phyloP scores from a whole-genome alignment of 92 coral and sea anemone species.

The Scolanthus callimorphus region DNA sequence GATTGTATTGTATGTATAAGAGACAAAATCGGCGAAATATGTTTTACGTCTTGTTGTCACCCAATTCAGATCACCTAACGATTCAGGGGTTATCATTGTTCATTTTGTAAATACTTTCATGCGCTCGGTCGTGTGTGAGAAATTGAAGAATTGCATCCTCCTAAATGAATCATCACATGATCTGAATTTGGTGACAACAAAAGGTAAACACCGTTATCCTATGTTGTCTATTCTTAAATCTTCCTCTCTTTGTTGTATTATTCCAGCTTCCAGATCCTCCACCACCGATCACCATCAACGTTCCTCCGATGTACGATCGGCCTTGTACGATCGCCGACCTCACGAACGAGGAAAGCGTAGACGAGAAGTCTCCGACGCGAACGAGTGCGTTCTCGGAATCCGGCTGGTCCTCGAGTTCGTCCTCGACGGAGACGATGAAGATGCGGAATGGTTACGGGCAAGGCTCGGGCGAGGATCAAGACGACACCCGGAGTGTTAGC shows the following conservation, averaged over 20 bases:
- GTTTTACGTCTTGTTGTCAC: too few species aligned
- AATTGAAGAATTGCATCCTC: too few species aligned
- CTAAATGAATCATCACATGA: too few species aligned
- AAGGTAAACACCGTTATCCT: too few species aligned
- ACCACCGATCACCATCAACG: constrained; percentile 28
- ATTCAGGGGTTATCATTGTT: too few species aligned
- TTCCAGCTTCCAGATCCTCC: constrained; percentile 18
- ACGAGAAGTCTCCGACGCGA: constrained; percentile 73
- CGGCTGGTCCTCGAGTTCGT: constrained; percentile 68
- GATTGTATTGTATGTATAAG: too few species aligned
- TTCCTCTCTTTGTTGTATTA: background rate
- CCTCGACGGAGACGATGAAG: constrained; percentile 78
- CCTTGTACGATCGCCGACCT: constrained; percentile 52
- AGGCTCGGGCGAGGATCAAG: constrained; percentile 63
- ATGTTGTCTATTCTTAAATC: background rate
- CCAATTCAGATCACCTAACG: too few species aligned
- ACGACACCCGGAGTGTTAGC: constrained; percentile 44
- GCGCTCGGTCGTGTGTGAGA: too few species aligned
- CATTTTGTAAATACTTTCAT: too few species aligned
- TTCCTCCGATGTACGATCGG: constrained; percentile 25
- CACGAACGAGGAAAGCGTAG: constrained; percentile 87
- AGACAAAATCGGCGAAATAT: too few species aligned
- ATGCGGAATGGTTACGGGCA: constrained; percentile 55
- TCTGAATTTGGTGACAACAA: too few species aligned
- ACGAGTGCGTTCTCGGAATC: constrained; percentile 64